Evolutionary conservation across 2,797 vertebrate genomes (phyloP).

Genomic region (Enteromius thamalakanensis): DNA sequence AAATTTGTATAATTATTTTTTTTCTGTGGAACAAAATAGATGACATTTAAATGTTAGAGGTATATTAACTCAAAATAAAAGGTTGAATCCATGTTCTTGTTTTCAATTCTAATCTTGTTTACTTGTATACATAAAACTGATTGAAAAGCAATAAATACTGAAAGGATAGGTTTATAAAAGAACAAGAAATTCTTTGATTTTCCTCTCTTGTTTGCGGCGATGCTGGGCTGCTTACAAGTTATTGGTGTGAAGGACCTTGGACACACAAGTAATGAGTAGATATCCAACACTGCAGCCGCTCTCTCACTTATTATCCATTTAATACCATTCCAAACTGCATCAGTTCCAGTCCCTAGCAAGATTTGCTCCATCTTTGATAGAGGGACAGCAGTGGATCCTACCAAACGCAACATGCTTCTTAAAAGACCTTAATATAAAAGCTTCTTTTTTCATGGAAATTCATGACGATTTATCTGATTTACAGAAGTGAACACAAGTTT

Average conservation of each 20-base stretch:
- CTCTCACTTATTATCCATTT: slow-evolving; percentile 48
- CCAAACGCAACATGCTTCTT: background rate
- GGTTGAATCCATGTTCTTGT: background rate
- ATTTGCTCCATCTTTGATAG: background rate
- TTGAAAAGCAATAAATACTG: background rate
- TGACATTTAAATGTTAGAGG: background rate
- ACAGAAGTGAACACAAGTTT: background rate
- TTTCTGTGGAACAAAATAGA: background rate
- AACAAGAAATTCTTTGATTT: background rate
- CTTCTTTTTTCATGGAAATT: background rate
- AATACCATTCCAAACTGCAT: slow-evolving; percentile 32
- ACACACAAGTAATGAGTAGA: slow-evolving; percentile 31
- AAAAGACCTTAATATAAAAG: background rate
- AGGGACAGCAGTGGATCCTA: background rate
- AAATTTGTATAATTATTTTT: background rate
- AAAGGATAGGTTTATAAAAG: background rate
- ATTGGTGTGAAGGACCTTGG: slow-evolving; percentile 40
- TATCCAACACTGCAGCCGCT: background rate
- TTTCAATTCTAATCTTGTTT: background rate
- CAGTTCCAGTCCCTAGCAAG: slow-evolving; percentile 25
- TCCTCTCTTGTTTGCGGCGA: slow-evolving; percentile 6
- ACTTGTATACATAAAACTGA: background rate
- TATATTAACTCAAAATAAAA: background rate
- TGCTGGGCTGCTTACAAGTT: slow-evolving; percentile 20
- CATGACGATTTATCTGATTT: background rate